Evolutionary conservation across 35 echinoderm and acorn worm genomes (phyloP), one percentile per base, ranked within the genome.

Genomic region (Chiridota heheva): DNA sequence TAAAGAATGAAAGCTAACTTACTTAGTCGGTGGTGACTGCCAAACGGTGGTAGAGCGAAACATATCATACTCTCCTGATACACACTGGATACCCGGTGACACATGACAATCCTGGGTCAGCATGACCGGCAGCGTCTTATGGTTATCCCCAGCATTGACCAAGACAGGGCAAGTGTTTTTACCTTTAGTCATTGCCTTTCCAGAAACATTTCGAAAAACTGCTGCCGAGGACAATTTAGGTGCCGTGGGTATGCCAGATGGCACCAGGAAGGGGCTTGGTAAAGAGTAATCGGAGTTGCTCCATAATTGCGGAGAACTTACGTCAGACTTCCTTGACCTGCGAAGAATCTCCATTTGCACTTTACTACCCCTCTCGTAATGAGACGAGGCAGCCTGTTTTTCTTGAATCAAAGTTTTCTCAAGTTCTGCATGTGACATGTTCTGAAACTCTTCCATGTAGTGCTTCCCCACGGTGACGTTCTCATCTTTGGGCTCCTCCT

Each of bases 91-190:
- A 48, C 77, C 85, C 3, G 90, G 90, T 3, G 90, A 86, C 12
- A 88, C 86, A 31, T 88, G 90, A 57, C 90, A 93, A 44, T 93
- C 90, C 39, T 88, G 85, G 48, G 78, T 93, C 26, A 93, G 53
- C n/a, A 67, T 93, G 26, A 93, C 90, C 20, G 90, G 90, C n/a
- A 58, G 69, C 5, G 90, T 81, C 18, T 73, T 76, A 37, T 40
- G 62, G 15, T 25, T 40, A 13, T 70, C 73, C 6, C 90, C 90
- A 32, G 90, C 85, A 78, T 69, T 88, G 7, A 84, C 63, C 47
- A 37, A 45, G 8, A 83, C 29, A 33, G 80, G 69, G 24, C 68
- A 27, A 7, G 87, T 79, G 79, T 59, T 83, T 16, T 58, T 68
- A 40, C 39, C 64, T 39, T 44, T 25, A 20, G 80, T 47, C 3